Base-by-base conservation (phyloP, 2,797 vertebrate species). In the Cryptoblepharus egeriae region DNA sequence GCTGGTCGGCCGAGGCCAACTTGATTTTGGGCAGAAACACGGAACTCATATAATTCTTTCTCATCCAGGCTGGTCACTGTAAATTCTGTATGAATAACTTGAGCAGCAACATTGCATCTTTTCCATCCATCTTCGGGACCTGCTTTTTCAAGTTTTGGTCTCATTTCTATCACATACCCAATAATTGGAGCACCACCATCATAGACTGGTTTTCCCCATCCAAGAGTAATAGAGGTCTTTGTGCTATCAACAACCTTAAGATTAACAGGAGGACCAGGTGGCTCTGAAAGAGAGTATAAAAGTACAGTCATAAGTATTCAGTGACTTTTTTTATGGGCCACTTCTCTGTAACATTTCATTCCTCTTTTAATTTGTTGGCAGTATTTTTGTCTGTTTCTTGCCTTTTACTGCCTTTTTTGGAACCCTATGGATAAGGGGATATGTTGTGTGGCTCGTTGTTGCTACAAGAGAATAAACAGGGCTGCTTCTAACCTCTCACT, bases 1-100 rank as follows among this genome's bases (percentile, higher is more conserved):
- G 98, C 98, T 84, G 99, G 97, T 83, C 96, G 95, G 77, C 99
- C 98, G 93, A 99, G 96, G 88, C 99, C 99, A 93, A 99, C 97
- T 85, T 99, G 99, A 87, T 99, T 99, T 95, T 99, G 98, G 76
- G 98, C 98, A 65, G 98, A 99, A 84, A 99, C 99, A 86, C 98
- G 96, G 92, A 99, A 99, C 90, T 99, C 98, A 80, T 99, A 99
- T 74, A 96, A 92, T 26, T 98, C 95, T 3, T 97, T 97, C 87
- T 98, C 97, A 88, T 97, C 96, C 68, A 99, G 95, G 92, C 97
- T 97, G 77, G 96, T 96, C 75, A 97, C 97, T 2, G 97, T 98
- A 93, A 98, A 99, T 93, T 98, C 97, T 86, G 97, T 98, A 75
- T 97, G 96, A 39, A 97, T 94, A 87, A 99, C 94, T 86, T 99